These are phyloP conservation scores for Calonectris borealis DNA, from an alignment of 2,113 vertebrate species.

Conservation along the genomic window DNA sequence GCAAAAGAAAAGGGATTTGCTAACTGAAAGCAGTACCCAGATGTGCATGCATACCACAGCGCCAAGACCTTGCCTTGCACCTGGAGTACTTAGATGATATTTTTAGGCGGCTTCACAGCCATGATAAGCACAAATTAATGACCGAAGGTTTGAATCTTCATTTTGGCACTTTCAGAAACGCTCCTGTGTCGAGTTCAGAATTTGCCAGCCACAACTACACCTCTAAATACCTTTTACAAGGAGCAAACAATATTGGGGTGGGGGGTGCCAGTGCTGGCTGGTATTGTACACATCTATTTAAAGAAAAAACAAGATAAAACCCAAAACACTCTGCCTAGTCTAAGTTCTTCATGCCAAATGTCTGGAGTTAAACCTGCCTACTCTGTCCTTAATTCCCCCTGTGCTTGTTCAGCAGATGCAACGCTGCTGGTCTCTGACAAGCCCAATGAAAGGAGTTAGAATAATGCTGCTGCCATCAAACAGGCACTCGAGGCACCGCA, in stretches of 20 bases:
- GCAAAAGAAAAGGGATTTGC: not conserved
- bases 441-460: not conserved
- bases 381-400: not conserved
- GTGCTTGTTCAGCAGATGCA: not conserved
- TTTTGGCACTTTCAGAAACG: not conserved
- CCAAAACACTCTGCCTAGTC: not conserved
- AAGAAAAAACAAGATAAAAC: not conserved
- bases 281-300: not conserved
- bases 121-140: not conserved
- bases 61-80: not conserved
- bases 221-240: not conserved
- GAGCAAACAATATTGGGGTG: accelerated
- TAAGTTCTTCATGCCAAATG: not conserved
- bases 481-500: not conserved
- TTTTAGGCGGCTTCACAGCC: not conserved
- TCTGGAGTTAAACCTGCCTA: not conserved
- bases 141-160: not conserved
- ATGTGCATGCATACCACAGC: not conserved
- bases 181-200: not conserved
- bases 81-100: not conserved
- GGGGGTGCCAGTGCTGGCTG: not conserved
- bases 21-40: not conserved
- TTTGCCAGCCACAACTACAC: not conserved
- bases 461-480: not conserved
- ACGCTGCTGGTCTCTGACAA: not conserved